Conservation (phyloP, 92 coral and sea anemone species). For the Palythoa grandiflora region DNA sequence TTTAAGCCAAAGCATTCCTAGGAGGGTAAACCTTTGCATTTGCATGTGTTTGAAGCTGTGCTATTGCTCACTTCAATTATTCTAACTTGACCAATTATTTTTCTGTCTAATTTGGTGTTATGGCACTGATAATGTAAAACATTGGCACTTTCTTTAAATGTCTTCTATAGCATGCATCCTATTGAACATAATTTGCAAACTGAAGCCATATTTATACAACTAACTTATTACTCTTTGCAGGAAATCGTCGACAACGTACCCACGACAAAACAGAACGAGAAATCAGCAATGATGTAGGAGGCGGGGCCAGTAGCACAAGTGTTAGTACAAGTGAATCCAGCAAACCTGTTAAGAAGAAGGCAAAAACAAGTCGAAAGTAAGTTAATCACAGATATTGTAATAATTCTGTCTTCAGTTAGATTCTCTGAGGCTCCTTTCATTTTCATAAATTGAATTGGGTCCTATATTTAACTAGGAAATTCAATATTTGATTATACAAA, state of each 20-base stretch:
- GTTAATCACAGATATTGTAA: slow-evolving; percentile 22
- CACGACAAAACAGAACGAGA: slow-evolving; percentile 84
- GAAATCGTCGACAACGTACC: slow-evolving; percentile 87
- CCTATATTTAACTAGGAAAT: no score
- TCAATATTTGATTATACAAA: no score
- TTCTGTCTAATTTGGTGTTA: no score
- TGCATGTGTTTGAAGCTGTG: no score
- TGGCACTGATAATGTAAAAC: no score
- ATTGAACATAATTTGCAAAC: not conserved
- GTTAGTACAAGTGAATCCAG: slow-evolving; percentile 60
- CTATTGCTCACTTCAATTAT: no score
- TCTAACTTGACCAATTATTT: no score
- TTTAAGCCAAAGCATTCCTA: no score
- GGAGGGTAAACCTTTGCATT: no score
- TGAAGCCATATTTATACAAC: not conserved
- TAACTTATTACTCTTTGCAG: slow-evolving; percentile 41
- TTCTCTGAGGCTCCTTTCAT: not conserved
- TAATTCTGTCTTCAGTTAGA: not conserved
- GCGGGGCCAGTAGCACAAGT: slow-evolving; percentile 62
- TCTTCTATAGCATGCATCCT: no score
- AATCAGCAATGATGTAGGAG: slow-evolving; percentile 67
- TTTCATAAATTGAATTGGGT: no score
- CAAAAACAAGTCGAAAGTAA: slow-evolving; percentile 88
- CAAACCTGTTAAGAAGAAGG: slow-evolving; percentile 89
- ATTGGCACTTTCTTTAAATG: not conserved